Conservation (phyloP, 1,140 invertebrate species). For the Notospermus geniculatus region DNA sequence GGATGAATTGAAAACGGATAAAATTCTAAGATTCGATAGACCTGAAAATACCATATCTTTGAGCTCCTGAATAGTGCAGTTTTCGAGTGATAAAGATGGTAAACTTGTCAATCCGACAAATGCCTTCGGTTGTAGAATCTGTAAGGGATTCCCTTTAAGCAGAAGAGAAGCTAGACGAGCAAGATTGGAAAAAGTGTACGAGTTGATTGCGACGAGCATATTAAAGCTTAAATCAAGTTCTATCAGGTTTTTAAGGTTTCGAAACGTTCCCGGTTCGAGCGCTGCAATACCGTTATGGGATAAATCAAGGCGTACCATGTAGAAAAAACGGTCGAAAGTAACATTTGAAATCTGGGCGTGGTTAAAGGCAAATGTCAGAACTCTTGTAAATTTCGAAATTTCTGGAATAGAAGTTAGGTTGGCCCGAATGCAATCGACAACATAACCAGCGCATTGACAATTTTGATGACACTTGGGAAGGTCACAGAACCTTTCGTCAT, state of each 20-base stretch:
- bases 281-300: background rate
- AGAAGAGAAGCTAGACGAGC: slow-evolving; percentile 1
- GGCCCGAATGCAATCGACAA: slow-evolving; percentile 1
- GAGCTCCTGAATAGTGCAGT: no score
- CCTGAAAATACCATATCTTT: background rate
- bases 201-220: background rate
- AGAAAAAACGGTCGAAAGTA: background rate
- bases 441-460: background rate
- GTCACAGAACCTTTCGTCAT: slow-evolving; percentile 7
- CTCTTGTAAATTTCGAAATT: background rate
- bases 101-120: slow-evolving; percentile 9
- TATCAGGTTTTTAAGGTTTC: slow-evolving; percentile 4
- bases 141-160: slow-evolving; percentile 6
- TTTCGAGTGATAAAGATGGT: background rate
- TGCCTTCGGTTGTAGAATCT: background rate
- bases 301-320: background rate
- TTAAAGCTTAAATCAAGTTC: slow-evolving; percentile 10
- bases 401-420: background rate
- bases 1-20: background rate
- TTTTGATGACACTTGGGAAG: background rate
- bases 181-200: slow-evolving; percentile 13
- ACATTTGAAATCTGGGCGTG: background rate
- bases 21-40: background rate
- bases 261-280: background rate
- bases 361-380: background rate